Base-by-base conservation (phyloP, 2,888 invertebrate genomes). In the Drosophila rubida region DNA sequence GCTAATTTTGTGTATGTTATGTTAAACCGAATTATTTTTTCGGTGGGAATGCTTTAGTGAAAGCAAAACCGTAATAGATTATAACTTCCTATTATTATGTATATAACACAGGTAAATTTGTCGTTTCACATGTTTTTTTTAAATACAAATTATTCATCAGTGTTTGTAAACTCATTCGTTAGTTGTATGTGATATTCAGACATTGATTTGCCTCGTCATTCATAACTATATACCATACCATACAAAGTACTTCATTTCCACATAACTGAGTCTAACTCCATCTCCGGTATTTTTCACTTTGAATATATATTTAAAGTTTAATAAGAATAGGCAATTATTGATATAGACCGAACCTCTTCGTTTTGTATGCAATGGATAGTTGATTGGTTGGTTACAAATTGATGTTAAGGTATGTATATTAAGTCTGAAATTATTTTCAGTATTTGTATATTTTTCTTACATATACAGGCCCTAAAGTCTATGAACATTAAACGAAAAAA, bases 11-110 rank as follows among this genome's bases (percentile, higher is more conserved):
- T 54, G 62, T 72, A 48, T 61, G 41, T 45, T 77, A 73, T 72
- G 53, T 62, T 61, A 50, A 62, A 78, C 81, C 88, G 88, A 82
- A 72, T 58, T 68, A 27, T 27, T 9, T 60, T 53, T 87, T 82
- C 81, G 81, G 88, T 82, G 88, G 81, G 81, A 82, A 82, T 88
- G 81, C 81, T 82, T 60, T 77, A 63, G 58, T 70, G 88, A 82
- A 82, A 82, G 81, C 81, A 82, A 88, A 86, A 88, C 88, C 87
- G 66, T 83, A 69, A 65, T 65, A 69, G 88, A 86, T 88, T 79
- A 86, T 82, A 86, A 82, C 87, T 82, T 88, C 80, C 88, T 82
- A 82, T 78, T 82, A 82, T 78, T 69, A 72, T 88, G 68, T 81
- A 82, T 79, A 86, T 86, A 82, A 88, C 87, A 82, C 88, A 88